Conservation (phyloP, 1,140 invertebrate species). For the Listronotus bonariensis region DNA sequence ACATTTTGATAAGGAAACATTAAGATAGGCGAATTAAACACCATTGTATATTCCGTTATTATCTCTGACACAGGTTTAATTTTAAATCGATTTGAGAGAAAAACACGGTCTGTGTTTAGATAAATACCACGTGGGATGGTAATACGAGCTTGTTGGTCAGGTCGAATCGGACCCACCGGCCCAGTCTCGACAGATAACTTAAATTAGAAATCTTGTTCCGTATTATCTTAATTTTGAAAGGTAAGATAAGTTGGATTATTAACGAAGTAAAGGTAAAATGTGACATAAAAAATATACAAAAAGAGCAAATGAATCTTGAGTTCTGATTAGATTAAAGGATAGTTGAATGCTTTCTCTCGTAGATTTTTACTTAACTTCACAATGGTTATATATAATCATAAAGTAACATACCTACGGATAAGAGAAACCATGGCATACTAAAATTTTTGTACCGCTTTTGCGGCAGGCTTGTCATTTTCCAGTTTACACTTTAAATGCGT, state of each 20-base stretch:
- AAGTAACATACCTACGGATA: too few species aligned
- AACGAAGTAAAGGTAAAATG: conserved; percentile 20
- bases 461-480: too few species aligned
- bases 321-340: too few species aligned
- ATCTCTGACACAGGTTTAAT: conserved; percentile 53
- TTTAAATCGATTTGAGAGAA: conserved; percentile 54
- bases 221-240: conserved; percentile 37
- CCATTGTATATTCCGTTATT: conserved; percentile 46
- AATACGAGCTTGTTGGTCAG: conserved; percentile 19
- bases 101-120: conserved; percentile 38
- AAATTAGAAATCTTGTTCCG: conserved; percentile 36
- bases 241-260: conserved; percentile 27
- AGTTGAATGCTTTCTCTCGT: too few species aligned
- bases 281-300: too few species aligned
- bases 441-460: too few species aligned
- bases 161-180: conserved; percentile 26
- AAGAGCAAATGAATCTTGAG: too few species aligned
- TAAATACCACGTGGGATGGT: conserved; percentile 32
- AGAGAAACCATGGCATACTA: too few species aligned
- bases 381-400: too few species aligned
- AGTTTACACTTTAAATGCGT: too few species aligned
- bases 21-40: conserved; percentile 52
- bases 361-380: too few species aligned
- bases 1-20: conserved; percentile 53
- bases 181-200: conserved; percentile 26